Base-by-base conservation (phyloP, 2,797 vertebrate species). In the Sebastes vulpes region DNA sequence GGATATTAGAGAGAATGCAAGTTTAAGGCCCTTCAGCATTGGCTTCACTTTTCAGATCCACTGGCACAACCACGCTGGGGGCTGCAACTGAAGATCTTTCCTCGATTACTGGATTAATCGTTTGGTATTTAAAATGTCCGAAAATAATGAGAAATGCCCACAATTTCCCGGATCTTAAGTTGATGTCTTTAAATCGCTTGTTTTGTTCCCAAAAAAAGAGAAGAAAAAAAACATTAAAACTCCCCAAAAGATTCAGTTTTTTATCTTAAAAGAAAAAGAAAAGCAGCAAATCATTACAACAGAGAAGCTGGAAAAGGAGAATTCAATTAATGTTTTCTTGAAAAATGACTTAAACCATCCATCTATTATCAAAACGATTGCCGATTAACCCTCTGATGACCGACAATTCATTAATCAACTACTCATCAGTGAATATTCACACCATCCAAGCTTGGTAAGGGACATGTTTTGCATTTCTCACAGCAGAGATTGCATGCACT, bases 321-420 rank as follows among this genome's bases (percentile, higher is more conserved):
- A 20, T 0, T 9, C 0, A 6, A 0, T 0, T 35, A 35, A 35
- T 35, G 11, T 35, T 54, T 54, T 0, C 1, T 23, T 54, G 3
- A 54, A 54, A 14, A 23, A 53, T 14, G 12, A 38, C 12, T 38
- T 38, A 14, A 38, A 38, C 4, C 0, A 54, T 14, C 21, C 26
- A 7, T 60, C 2, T n/a, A 3, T 23, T 25, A 12, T 71, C 38
- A 48, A 21, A 52, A 31, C 2, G 11, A 10, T 29, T 65, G 38
- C 0, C 2, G 0, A 28, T 28, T 29, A 31, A 31, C 11, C 18
- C 18, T 14, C 10, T n/a, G 11, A 14, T 58, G 23, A 42, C 7
- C 1, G 5, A 32, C 11, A 32, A 23, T 32, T 25, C 7, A 31
- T 20, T 12, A 35, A 35, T 35, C 35, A 35, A 35, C 35, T 35